phyloP scores from a whole-genome alignment of 2,888 invertebrate species.

The Eilema caniola region DNA sequence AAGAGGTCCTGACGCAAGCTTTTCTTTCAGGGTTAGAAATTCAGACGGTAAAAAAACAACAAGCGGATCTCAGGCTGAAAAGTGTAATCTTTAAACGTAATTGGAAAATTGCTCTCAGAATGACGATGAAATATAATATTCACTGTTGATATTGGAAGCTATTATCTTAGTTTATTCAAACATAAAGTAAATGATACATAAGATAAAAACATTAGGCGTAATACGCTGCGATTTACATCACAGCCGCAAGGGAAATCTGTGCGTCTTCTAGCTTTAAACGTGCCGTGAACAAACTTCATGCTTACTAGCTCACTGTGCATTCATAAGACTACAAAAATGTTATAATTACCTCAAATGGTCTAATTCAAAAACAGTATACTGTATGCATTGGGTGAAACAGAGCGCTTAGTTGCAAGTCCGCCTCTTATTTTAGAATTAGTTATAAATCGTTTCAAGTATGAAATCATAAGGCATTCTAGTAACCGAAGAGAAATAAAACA shows the following conservation, averaged over 20 bases:
- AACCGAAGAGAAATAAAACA: not conserved
- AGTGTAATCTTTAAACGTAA: not conserved
- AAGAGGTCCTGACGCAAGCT: not conserved
- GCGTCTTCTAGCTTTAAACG: slow-evolving; percentile 16
- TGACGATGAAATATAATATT: not conserved
- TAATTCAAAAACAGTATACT: slow-evolving; percentile 42
- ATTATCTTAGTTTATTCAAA: not conserved
- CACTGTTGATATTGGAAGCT: not conserved
- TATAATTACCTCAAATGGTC: slow-evolving; percentile 42
- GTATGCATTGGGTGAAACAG: slow-evolving; percentile 40
- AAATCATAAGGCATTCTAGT: not conserved
- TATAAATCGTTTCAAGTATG: not conserved
- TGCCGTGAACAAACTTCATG: slow-evolving; percentile 7
- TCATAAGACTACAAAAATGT: slow-evolving; percentile 17
- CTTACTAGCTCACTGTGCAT: not conserved
- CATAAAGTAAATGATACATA: slow-evolving; percentile 20
- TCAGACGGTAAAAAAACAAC: not conserved
- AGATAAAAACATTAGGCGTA: slow-evolving; percentile 9
- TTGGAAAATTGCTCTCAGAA: not conserved
- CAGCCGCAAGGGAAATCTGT: slow-evolving; percentile 39
- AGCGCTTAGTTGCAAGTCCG: slow-evolving; percentile 44
- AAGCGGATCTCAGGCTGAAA: no score
- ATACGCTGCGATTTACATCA: slow-evolving; percentile 13
- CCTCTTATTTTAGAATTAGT: slow-evolving; percentile 25
- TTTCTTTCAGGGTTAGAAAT: not conserved